phyloP scores from a whole-genome alignment of 2,797 vertebrate genomes.

The Sebastes diaconus region DNA sequence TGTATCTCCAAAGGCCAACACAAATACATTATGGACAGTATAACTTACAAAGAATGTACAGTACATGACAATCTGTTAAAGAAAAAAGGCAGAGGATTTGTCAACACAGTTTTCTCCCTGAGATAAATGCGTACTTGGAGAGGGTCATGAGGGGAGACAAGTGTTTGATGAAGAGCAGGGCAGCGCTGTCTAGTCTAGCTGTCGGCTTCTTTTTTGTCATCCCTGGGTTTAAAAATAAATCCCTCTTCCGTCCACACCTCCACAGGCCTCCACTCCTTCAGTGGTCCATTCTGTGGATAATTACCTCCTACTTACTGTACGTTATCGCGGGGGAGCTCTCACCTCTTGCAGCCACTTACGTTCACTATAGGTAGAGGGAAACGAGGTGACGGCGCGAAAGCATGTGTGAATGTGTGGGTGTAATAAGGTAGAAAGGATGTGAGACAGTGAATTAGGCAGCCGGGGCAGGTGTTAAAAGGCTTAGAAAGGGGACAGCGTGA shows the following conservation, averaged over 20 bases:
- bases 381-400: constrained; percentile 32
- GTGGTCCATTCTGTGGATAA: constrained; percentile 43
- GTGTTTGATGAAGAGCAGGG: constrained; percentile 70
- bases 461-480: constrained; percentile 53
- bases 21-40: background rate
- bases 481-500: constrained; percentile 30
- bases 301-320: constrained; percentile 50
- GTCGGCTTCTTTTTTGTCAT: constrained; percentile 63
- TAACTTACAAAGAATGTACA: background rate
- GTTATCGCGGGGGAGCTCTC: constrained; percentile 22
- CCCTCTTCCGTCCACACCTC: constrained; percentile 43
- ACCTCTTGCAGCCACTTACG: constrained; percentile 44
- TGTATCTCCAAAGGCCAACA: background rate
- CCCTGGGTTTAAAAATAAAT: constrained; percentile 80
- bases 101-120: constrained; percentile 35
- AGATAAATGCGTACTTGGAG: constrained; percentile 40
- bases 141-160: constrained; percentile 60
- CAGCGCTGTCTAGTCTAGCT: constrained; percentile 34
- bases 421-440: constrained; percentile 21
- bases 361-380: constrained; percentile 25
- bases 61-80: background rate
- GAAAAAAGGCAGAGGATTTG: background rate
- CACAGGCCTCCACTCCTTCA: constrained; percentile 33
- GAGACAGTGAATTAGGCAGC: constrained; percentile 41
- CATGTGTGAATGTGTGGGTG: constrained; percentile 16